Conservation (phyloP, 2,797 vertebrate species). For the Helarctos malayanus region DNA sequence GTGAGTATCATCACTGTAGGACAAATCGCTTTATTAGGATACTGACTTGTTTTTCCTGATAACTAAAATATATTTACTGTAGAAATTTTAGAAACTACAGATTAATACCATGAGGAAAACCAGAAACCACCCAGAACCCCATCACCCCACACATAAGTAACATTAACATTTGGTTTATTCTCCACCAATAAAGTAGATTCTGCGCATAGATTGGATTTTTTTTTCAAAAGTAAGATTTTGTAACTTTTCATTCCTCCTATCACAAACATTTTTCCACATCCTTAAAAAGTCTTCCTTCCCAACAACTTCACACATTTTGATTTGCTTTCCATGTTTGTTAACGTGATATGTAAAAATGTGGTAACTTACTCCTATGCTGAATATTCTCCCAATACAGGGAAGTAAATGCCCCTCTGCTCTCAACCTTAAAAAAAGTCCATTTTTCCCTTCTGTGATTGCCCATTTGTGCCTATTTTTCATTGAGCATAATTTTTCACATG, state of each 20-base stretch:
- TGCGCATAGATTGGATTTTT: not conserved
- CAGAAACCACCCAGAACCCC: not conserved
- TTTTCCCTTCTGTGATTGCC: constrained; percentile 2
- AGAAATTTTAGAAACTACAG: not conserved
- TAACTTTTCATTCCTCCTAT: not conserved
- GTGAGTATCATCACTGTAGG: not conserved
- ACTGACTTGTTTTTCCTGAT: not conserved
- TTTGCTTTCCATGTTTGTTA: not conserved
- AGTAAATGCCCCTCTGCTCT: not conserved
- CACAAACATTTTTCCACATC: not conserved
- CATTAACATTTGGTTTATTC: not conserved
- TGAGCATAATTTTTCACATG: not conserved
- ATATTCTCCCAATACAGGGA: not conserved
- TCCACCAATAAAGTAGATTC: not conserved
- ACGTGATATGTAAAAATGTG: not conserved
- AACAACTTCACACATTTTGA: not conserved
- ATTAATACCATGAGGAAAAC: not conserved
- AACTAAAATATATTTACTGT: not conserved
- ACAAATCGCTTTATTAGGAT: not conserved
- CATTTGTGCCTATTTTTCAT: not conserved
- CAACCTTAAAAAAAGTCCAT: not conserved
- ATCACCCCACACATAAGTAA: not conserved
- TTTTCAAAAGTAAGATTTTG: not conserved
- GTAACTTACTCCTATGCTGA: not conserved
- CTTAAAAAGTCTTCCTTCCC: not conserved